These are phyloP conservation scores for Molossus alvarezi DNA, from an alignment of 2,797 vertebrate genomes.

Conservation along the genomic window DNA sequence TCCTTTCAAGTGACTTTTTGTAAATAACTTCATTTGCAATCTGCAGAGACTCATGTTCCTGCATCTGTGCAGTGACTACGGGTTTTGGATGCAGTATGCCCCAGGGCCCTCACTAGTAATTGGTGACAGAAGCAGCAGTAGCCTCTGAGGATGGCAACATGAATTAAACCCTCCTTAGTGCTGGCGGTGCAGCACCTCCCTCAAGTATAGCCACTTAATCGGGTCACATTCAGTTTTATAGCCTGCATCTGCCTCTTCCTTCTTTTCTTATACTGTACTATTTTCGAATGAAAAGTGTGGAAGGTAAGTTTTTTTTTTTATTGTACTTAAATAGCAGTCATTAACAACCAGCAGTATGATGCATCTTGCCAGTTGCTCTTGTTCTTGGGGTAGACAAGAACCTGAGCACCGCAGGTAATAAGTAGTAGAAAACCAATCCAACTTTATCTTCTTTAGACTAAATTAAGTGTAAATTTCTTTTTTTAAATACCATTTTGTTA, in stretches of 20 bases:
- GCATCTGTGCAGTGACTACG: conserved; percentile 76
- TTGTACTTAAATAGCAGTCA: conserved; percentile 57
- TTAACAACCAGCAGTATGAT: conserved; percentile 43
- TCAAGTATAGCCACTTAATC: conserved; percentile 73
- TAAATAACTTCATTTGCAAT: conserved; percentile 84
- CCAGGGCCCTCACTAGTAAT: conserved; percentile 84
- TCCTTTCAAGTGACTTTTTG: conserved; percentile 84
- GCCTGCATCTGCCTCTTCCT: conserved; percentile 78
- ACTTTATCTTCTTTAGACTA: conserved; percentile 10
- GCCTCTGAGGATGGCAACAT: conserved; percentile 79
- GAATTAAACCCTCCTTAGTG: conserved; percentile 75
- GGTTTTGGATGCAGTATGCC: conserved; percentile 78
- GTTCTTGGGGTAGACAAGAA: neutral
- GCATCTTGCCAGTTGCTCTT: neutral
- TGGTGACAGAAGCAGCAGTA: conserved; percentile 82
- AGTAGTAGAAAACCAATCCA: neutral
- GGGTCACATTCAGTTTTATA: conserved; percentile 73
- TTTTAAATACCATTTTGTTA: conserved; percentile 42
- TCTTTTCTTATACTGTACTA: conserved; percentile 72
- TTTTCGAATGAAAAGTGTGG: conserved; percentile 85
- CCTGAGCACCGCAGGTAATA: neutral
- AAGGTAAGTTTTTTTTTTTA: conserved; percentile 83
- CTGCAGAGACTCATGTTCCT: conserved; percentile 82
- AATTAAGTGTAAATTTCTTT: conserved; percentile 26
- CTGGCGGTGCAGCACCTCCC: conserved; percentile 73